Percentiles rank a stretch among this genome's conserved stretches.
Conservation (phyloP, 2,888 invertebrate genomes). For the Pristionchus exspectatus region DNA sequence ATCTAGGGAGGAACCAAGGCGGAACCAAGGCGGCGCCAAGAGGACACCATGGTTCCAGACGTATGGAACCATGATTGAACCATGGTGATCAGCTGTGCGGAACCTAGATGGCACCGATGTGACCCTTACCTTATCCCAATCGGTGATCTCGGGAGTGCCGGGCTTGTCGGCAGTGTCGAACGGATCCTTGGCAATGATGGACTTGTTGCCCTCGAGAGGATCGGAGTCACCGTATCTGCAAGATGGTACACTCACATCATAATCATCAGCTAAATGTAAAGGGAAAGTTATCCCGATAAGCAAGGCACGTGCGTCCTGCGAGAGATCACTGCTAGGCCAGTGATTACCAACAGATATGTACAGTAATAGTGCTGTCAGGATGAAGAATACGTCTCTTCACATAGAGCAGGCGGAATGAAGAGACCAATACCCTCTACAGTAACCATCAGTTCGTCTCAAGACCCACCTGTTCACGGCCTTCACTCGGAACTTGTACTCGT, state of each 20-base stretch:
- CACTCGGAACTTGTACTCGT: constrained; percentile 82
- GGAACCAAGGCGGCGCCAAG: too few relatives aligned
- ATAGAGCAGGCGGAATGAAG: too few relatives aligned
- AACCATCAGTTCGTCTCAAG: neutral
- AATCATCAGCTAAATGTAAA: too few relatives aligned
- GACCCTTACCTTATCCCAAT: constrained; percentile 76
- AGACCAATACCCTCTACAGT: too few relatives aligned
- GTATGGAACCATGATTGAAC: neutral
- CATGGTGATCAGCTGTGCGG: neutral
- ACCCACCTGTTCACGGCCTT: constrained; percentile 80
- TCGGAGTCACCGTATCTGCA: constrained; percentile 79
- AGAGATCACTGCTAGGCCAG: too few relatives aligned
- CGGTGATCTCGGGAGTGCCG: constrained; percentile 79
- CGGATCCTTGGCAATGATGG: constrained; percentile 82
- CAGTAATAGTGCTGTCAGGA: too few relatives aligned
- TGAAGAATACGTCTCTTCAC: too few relatives aligned
- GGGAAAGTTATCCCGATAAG: too few relatives aligned
- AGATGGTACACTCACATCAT: neutral
- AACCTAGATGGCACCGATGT: too few relatives aligned
- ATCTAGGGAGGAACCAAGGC: neutral
- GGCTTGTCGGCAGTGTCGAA: constrained; percentile 80
- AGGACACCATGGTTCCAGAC: neutral
- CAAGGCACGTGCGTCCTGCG: too few relatives aligned
- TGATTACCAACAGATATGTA: neutral
- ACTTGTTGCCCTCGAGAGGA: constrained; percentile 80